phyloP scores from a whole-genome alignment of 1,140 invertebrate species.

The Drosophila ficusphila region DNA sequence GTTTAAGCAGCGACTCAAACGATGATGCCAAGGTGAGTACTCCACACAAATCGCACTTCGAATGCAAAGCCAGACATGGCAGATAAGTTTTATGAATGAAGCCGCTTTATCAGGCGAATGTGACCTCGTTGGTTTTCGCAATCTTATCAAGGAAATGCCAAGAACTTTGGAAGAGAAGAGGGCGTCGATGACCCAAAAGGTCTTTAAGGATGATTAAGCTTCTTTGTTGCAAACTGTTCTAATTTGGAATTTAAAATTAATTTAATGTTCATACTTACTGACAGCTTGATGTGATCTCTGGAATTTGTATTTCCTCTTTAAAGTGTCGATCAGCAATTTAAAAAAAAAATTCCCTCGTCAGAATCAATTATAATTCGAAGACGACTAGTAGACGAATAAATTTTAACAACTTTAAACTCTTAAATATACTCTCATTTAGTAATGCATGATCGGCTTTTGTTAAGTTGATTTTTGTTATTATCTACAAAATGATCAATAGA shows the following conservation, averaged over 20 bases:
- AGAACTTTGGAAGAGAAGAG: background rate
- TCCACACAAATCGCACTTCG: background rate
- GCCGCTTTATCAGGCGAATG: slow-evolving; percentile 24
- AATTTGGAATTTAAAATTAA: slow-evolving; percentile 13
- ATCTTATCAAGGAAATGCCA: slow-evolving; percentile 62
- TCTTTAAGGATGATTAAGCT: slow-evolving; percentile 15
- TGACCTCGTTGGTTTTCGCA: slow-evolving; percentile 40
- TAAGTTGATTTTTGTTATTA: background rate
- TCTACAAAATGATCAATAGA: background rate
- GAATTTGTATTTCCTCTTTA: background rate
- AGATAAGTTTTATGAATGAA: slow-evolving; percentile 54
- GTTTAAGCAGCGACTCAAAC: slow-evolving; percentile 48
- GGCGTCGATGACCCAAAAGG: slow-evolving; percentile 38
- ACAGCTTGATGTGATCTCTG: background rate
- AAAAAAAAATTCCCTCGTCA: background rate
- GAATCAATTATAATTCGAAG: background rate
- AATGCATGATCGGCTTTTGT: background rate
- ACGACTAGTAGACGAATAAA: too few relatives aligned
- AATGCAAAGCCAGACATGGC: background rate
- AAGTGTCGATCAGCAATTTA: background rate
- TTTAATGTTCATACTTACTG: background rate
- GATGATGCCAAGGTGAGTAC: slow-evolving; percentile 57
- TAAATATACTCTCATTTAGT: background rate
- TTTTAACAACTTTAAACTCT: too few relatives aligned
- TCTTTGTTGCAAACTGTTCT: background rate